Conservation (phyloP, 2,797 vertebrate species). For the Zalophus californianus region DNA sequence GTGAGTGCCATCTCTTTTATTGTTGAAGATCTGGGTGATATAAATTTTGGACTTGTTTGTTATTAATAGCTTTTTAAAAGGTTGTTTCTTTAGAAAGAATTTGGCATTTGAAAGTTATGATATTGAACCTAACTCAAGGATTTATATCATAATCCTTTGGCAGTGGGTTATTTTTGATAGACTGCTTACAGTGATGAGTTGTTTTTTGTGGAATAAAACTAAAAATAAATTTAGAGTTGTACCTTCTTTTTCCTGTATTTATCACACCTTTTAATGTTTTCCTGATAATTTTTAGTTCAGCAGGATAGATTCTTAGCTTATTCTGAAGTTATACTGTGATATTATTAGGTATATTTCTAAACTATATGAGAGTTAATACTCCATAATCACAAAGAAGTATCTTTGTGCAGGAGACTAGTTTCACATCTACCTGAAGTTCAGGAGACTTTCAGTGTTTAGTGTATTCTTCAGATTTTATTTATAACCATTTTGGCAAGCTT, state of each 20-base stretch:
- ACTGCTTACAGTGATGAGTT: neutral
- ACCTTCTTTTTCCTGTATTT: neutral
- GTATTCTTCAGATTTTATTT: constrained; percentile 54
- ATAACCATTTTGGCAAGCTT: neutral
- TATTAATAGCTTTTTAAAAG: neutral
- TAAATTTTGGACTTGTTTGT: neutral
- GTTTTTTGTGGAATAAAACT: constrained; percentile 23
- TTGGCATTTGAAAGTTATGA: neutral
- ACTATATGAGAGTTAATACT: neutral
- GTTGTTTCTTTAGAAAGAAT: constrained; percentile 47
- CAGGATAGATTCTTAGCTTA: neutral
- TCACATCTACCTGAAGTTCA: neutral
- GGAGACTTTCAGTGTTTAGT: neutral
- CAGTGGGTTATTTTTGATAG: neutral
- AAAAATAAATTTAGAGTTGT: constrained; percentile 30
- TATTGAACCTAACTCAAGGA: neutral
- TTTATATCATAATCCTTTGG: constrained; percentile 5
- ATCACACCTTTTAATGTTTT: constrained; percentile 16
- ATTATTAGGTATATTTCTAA: neutral
- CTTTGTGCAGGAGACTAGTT: neutral
- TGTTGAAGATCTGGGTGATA: neutral
- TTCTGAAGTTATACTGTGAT: neutral
- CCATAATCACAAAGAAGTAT: neutral
- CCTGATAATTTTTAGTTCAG: neutral
- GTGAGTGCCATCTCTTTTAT: neutral